Evolutionary conservation across 1,140 invertebrate species (phyloP), one percentile per base, ranked within the genome.

Genomic region (Bombus breviceps): DNA sequence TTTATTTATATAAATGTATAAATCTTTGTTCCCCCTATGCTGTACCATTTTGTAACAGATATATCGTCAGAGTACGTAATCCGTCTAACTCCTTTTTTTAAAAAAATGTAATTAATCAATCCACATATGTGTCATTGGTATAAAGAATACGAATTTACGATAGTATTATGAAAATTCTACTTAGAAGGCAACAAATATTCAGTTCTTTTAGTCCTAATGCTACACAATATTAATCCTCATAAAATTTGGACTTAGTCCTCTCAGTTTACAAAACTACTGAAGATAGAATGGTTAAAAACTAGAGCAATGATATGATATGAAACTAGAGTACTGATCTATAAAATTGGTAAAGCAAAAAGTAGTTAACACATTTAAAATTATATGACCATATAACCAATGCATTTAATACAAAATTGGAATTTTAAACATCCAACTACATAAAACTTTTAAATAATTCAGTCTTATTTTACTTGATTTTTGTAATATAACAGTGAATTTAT

Each of bases 371-470:
- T 47, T 15, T 68, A 34, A 34, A 68, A 18, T 43, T 47, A 47
- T 47, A 25, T 68, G 5, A 25, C 6, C 39, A 22, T 25, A 8
- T 39, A 59, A 59, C 5, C 4, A 32, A 64, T 76, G 9, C 59
- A 43, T 41, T 64, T 32, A 79, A 66, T 43, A 43, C 18, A 64
- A 43, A 76, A 64, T 64, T 43, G 2, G 1, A 66, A 28, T 68
- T 79, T 43, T 34, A 34, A 43, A 79, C 1, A 68, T 68, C 25
- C 10, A 66, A 78, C 2, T 32, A 28, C 8, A 9, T 77, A 41
- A 62, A 39, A 64, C 28, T 79, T 79, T 47, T 1, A 79, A 68
- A 79, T 32, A 66, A 66, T 64, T 64, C 76, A 79, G 77, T 79
- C 77, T 79, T 79, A 77, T 28, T 41, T 66, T 34, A 79, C n/a